Evolutionary conservation across 2,113 vertebrate species (phyloP).

Genomic region (Microtus oregoni): DNA sequence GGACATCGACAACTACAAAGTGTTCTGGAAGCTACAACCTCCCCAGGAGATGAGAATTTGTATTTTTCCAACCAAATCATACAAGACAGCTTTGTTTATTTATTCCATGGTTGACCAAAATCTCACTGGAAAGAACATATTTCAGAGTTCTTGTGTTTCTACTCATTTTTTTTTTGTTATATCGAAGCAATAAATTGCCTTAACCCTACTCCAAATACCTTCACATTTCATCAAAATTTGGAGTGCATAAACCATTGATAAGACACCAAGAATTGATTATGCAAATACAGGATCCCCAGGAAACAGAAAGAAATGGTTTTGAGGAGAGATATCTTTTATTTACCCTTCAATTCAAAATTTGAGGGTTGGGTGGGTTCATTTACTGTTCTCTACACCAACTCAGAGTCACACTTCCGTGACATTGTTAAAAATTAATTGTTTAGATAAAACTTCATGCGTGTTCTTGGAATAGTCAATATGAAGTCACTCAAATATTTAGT

Average conservation of each 20-base stretch:
- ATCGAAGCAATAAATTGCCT: background rate
- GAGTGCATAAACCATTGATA: background rate
- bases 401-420: background rate
- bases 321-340: background rate
- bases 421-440: conserved; percentile 5
- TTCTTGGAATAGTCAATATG: background rate
- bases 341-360: background rate
- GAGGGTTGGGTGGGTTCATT: no score
- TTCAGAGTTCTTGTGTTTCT: background rate
- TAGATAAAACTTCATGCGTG: background rate
- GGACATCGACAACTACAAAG: background rate
- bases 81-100: background rate
- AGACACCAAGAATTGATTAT: background rate
- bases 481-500: background rate
- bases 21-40: background rate
- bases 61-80: background rate
- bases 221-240: background rate
- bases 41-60: background rate
- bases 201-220: rapidly evolving
- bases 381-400: background rate
- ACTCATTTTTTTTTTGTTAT: background rate
- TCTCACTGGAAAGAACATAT: no score
- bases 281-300: background rate
- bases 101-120: background rate
- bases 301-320: background rate